Evolutionary conservation across 2,113 vertebrate genomes (phyloP).

Genomic region (Seriola aureovittata): DNA sequence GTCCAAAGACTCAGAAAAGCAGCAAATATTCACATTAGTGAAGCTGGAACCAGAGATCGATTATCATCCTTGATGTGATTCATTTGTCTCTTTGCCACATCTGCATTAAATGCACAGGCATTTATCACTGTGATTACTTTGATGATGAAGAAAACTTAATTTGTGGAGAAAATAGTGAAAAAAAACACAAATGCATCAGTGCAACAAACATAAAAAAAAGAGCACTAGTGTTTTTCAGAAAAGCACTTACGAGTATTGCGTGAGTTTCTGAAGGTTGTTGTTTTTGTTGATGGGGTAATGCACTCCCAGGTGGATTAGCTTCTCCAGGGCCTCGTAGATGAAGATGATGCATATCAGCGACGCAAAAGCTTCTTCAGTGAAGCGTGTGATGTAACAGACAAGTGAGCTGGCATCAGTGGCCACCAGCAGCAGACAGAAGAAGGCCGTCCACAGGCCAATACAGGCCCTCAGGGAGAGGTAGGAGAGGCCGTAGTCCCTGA

Average conservation of each 20-base stretch:
- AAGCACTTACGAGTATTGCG: conserved; percentile 93
- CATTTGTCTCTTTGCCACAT: not conserved
- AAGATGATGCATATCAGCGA: conserved; percentile 99
- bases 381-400: conserved; percentile 98
- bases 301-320: conserved; percentile 95
- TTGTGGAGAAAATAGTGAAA: too few species aligned
- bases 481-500: conserved; percentile 94
- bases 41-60: not conserved
- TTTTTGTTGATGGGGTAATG: conserved; percentile 97
- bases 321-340: conserved; percentile 99
- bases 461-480: conserved; percentile 97
- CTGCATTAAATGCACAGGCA: not conserved
- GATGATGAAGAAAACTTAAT: not conserved
- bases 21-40: too few species aligned
- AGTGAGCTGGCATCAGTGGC: conserved; percentile 98
- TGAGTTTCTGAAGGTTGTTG: conserved; percentile 95
- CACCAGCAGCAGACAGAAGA: conserved; percentile 94
- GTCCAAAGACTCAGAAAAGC: too few species aligned
- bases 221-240: not conserved
- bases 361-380: conserved; percentile 99
- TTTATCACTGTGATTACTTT: too few species aligned
- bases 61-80: not conserved
- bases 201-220: too few species aligned
- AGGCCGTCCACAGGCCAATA: conserved; percentile 98
- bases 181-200: too few species aligned